Evolutionary conservation across 2,797 vertebrate species (phyloP).

Genomic region (Peromyscus aztecus): DNA sequence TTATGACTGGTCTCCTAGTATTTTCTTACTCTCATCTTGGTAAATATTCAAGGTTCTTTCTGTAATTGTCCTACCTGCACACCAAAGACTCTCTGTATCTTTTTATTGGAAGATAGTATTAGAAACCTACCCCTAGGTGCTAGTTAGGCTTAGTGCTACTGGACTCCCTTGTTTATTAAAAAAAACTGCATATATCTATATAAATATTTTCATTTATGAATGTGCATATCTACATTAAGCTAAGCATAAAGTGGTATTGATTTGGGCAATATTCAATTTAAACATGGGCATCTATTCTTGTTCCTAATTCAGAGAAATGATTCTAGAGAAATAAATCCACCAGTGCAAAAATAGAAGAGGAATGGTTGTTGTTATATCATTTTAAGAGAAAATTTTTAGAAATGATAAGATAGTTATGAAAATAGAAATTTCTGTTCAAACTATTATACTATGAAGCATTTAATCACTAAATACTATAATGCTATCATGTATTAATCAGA

Average conservation of each 20-base stretch:
- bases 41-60: not conserved
- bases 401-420: not conserved
- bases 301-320: not conserved
- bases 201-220: conserved; percentile 18
- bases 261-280: conserved; percentile 31
- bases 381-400: conserved; percentile 35
- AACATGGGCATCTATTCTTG: conserved; percentile 4
- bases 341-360: not conserved
- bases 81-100: not conserved
- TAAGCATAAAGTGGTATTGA: conserved; percentile 2
- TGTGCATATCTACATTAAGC: not conserved
- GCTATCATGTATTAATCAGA: not conserved
- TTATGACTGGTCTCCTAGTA: not conserved
- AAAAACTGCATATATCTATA: not conserved
- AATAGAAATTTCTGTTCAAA: conserved; percentile 36
- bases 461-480: conserved; percentile 3
- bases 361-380: not conserved
- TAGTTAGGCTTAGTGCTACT: not conserved
- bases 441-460: not conserved
- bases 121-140: not conserved
- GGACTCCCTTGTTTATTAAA: not conserved
- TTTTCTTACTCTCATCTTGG: not conserved
- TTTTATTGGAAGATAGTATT: not conserved
- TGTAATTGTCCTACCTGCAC: not conserved
- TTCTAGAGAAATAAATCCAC: conserved; percentile 34